Conservation (phyloP, 2,797 vertebrate genomes). For the Prionace glauca region DNA sequence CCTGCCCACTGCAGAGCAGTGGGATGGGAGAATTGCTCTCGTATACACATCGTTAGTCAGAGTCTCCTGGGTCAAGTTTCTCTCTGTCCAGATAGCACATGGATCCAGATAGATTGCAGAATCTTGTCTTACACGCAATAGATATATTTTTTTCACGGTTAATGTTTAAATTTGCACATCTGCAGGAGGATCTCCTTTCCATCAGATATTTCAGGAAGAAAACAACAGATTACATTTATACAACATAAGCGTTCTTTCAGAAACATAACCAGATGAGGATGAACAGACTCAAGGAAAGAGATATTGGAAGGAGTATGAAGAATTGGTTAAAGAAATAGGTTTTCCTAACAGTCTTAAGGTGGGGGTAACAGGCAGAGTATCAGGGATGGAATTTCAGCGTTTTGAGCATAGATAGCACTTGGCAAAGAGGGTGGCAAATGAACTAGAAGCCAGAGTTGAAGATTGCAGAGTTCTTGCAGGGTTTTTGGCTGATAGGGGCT, state of each 20-base stretch:
- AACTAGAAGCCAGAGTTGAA: too few relatives aligned
- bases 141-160: neutral
- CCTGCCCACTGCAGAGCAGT: too few relatives aligned
- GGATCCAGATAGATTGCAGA: neutral
- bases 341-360: neutral
- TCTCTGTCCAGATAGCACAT: neutral
- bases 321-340: neutral
- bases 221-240: neutral
- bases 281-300: neutral
- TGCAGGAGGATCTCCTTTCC: neutral
- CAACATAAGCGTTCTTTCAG: neutral
- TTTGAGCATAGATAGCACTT: neutral
- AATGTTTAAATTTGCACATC: neutral
- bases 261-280: neutral
- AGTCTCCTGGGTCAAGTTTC: neutral
- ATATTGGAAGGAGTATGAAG: neutral
- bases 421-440: too few relatives aligned
- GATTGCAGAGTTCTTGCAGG: too few relatives aligned
- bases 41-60: neutral
- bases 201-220: neutral
- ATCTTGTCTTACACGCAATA: neutral
- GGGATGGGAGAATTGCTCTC: too few relatives aligned
- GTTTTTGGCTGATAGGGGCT: neutral
- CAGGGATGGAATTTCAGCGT: neutral
- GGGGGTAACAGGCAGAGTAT: neutral